These are phyloP conservation scores for Chymomyza amoena DNA, from an alignment of 2,888 invertebrate species.

Conservation along the genomic window DNA sequence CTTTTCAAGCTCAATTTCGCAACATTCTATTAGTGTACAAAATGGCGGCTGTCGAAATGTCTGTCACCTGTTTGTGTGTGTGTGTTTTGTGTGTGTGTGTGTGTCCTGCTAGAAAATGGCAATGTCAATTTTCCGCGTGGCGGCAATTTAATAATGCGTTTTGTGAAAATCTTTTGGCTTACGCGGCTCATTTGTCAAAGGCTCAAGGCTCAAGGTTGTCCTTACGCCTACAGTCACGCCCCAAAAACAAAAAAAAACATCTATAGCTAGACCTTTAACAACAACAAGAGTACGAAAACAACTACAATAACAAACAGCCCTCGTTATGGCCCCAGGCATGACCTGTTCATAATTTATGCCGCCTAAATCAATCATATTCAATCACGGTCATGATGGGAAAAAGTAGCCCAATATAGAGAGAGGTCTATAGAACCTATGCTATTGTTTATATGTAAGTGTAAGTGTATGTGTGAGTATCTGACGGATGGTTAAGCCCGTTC, in stretches of 20 bases:
- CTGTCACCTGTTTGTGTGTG: neutral
- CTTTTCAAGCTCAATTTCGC: neutral
- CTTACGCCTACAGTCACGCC: neutral
- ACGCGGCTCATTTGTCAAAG: constrained; percentile 59
- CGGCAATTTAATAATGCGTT: constrained; percentile 59
- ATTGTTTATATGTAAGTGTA: constrained; percentile 1
- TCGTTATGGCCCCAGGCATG: constrained; percentile 3
- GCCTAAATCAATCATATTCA: constrained; percentile 65
- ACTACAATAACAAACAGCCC: neutral
- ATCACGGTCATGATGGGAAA: constrained; percentile 38
- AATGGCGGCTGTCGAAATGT: neutral
- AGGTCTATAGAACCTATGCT: constrained; percentile 31
- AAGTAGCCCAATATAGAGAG: neutral
- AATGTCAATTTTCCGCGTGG: constrained; percentile 46
- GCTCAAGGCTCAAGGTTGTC: constrained; percentile 51
- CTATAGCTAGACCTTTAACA: neutral
- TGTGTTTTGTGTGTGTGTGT: neutral
- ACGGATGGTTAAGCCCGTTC: constrained; percentile 19
- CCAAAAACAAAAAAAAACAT: neutral
- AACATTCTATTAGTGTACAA: neutral
- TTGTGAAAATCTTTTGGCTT: constrained; percentile 59
- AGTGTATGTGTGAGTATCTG: constrained; percentile 18
- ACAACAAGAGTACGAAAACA: neutral
- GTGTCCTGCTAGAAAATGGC: neutral
- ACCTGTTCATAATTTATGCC: constrained; percentile 62